These are phyloP conservation scores for Agapornis roseicollis DNA, from an alignment of 2,113 vertebrate genomes.

Conservation along the genomic window DNA sequence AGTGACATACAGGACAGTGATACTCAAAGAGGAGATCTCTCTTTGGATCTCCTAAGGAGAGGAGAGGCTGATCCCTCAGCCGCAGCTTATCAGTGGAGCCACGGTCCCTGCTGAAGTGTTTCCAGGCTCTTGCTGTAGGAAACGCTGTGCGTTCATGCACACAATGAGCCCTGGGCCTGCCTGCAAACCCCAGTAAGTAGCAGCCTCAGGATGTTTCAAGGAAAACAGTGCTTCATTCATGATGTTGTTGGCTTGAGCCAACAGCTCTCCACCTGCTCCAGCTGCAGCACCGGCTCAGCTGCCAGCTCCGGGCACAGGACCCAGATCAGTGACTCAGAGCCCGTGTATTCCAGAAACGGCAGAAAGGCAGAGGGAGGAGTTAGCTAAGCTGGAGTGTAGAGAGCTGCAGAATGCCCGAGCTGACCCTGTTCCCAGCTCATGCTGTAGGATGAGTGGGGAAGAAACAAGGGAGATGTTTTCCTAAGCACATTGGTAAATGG, in stretches of 20 bases:
- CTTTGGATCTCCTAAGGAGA: too few species aligned
- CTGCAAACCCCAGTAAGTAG: not conserved
- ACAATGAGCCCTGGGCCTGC: not conserved
- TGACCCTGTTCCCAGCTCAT: not conserved
- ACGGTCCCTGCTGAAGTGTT: not conserved
- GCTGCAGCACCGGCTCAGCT: not conserved
- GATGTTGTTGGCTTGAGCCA: not conserved
- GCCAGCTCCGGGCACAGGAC: not conserved
- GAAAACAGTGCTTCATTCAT: slow-evolving; percentile 21
- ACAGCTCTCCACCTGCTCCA: not conserved
- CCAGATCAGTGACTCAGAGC: not conserved
- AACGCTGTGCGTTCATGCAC: not conserved
- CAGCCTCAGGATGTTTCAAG: not conserved
- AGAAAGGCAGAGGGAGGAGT: not conserved
- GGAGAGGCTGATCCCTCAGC: not conserved
- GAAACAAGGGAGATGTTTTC: not conserved
- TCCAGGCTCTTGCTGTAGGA: not conserved
- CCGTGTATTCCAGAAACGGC: not conserved
- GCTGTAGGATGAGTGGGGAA: not conserved
- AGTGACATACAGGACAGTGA: not conserved
- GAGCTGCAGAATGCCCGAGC: not conserved
- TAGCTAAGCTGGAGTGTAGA: not conserved
- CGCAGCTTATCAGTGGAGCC: not conserved
- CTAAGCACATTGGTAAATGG: not conserved
- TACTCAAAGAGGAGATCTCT: not conserved